A percentile compares a stretch with the other conserved stretches of the same genome.
Evolutionary conservation across 2,888 invertebrate genomes (phyloP).

Genomic region (Acronicta psi): DNA sequence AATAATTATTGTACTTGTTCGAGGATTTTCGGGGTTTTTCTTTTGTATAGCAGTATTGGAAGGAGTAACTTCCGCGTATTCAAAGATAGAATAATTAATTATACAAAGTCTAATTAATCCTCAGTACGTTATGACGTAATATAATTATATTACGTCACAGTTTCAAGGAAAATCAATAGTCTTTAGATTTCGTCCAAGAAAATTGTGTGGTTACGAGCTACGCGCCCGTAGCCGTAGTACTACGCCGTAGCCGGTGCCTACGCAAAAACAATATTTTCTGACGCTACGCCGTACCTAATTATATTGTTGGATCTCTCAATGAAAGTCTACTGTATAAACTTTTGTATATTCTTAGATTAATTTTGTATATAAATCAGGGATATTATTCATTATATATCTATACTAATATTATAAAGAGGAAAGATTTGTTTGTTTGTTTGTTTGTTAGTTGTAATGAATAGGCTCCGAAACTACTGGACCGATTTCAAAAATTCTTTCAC

Average conservation of each 20-base stretch:
- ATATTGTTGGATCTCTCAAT: conserved; percentile 52
- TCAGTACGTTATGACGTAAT: too few relatives aligned
- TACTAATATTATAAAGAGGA: too few relatives aligned
- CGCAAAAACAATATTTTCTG: conserved; percentile 62
- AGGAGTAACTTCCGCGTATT: too few relatives aligned
- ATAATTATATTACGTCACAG: conserved; percentile 37
- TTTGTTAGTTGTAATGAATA: too few relatives aligned
- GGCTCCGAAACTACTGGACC: too few relatives aligned
- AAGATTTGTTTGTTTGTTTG: too few relatives aligned
- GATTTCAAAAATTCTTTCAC: too few relatives aligned
- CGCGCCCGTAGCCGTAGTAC: conserved; percentile 65
- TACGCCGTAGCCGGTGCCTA: conserved; percentile 71
- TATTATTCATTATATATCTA: conserved; percentile 15
- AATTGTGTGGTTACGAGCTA: conserved; percentile 45
- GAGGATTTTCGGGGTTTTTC: too few relatives aligned
- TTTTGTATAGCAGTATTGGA: too few relatives aligned
- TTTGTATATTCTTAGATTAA: conserved; percentile 21
- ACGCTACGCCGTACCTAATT: conserved; percentile 47
- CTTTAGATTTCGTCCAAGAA: conserved; percentile 48
- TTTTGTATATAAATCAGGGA: conserved; percentile 40
- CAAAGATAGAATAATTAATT: too few relatives aligned
- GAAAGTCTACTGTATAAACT: conserved; percentile 39
- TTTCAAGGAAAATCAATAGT: conserved; percentile 33
- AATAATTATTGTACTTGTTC: neutral
- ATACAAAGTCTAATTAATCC: conserved; percentile 18